These are phyloP conservation scores for Drosophila novamexicana DNA, from an alignment of 1,140 invertebrate genomes.

Conservation along the genomic window DNA sequence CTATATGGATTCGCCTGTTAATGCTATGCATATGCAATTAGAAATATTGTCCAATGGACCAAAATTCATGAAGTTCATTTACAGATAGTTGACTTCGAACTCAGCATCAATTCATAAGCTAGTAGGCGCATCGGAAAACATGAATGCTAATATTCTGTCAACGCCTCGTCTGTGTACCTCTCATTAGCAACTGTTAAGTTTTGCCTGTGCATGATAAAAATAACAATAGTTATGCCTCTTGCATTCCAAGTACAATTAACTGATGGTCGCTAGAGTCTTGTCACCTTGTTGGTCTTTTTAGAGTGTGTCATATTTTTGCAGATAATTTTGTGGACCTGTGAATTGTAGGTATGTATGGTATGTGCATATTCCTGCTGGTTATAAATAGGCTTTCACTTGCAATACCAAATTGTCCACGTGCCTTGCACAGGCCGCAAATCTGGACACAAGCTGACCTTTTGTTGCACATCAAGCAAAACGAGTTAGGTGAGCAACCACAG, in stretches of 20 bases:
- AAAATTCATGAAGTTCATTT: too few species aligned
- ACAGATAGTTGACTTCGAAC: too few species aligned
- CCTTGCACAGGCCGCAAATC: constrained; percentile 8
- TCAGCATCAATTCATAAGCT: too few species aligned
- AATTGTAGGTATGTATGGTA: not conserved
- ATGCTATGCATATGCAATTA: too few species aligned
- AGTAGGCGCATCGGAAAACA: too few species aligned
- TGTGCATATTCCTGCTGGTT: not conserved
- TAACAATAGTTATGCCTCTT: too few species aligned
- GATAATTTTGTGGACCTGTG: not conserved
- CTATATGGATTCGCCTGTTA: too few species aligned
- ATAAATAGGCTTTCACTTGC: not conserved
- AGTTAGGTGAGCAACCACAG: not conserved
- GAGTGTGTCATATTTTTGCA: not conserved
- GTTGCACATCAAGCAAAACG: constrained; percentile 13
- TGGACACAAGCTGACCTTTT: constrained; percentile 34
- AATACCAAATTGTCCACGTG: not conserved
- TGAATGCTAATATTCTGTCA: too few species aligned
- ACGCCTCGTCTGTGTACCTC: too few species aligned
- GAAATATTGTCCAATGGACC: too few species aligned
- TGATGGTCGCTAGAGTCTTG: not conserved
- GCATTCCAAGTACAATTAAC: not conserved
- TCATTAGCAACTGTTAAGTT: too few species aligned
- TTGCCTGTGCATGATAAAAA: too few species aligned
- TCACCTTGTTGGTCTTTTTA: not conserved